A percentile compares a stretch with the other conserved stretches of the same genome.
Evolutionary conservation across 2,797 vertebrate genomes (phyloP).

Genomic region (Chelidonichthys spinosus): DNA sequence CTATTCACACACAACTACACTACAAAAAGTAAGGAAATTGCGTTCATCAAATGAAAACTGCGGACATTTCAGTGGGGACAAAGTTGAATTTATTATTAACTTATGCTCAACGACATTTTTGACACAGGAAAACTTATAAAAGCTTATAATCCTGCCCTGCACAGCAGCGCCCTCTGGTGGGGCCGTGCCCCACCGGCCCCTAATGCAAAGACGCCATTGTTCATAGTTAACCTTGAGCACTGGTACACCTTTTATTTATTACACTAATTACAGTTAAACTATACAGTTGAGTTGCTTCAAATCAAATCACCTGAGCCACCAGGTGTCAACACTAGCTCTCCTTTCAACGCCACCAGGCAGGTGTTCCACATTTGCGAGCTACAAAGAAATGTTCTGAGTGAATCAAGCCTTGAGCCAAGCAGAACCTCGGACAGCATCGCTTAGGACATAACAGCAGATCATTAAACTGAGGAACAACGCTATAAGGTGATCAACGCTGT

Average conservation of each 20-base stretch:
- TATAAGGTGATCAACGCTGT: constrained; percentile 40
- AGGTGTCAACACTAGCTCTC: constrained; percentile 6
- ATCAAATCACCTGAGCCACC: not conserved
- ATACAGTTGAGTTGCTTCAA: not conserved
- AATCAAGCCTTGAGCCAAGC: constrained; percentile 35
- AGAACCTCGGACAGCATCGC: constrained; percentile 30
- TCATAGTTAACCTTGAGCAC: not conserved
- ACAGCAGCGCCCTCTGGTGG: too few species aligned
- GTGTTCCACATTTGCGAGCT: constrained; percentile 55
- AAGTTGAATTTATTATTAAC: too few species aligned
- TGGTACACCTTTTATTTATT: not conserved
- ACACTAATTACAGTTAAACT: not conserved
- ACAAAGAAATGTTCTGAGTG: constrained; percentile 5
- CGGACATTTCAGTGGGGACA: too few species aligned
- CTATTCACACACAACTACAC: too few species aligned
- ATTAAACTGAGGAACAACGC: constrained; percentile 31
- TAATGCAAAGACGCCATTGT: not conserved
- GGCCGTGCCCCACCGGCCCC: too few species aligned
- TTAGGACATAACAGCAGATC: constrained; percentile 21
- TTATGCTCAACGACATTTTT: too few species aligned
- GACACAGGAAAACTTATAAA: too few species aligned
- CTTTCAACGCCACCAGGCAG: constrained; percentile 30
- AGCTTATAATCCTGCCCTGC: too few species aligned
- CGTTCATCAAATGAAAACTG: too few species aligned
- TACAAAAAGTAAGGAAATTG: too few species aligned